Base-by-base conservation (phyloP, 1,140 invertebrate genomes). In the Brachionus rotundiformis region DNA sequence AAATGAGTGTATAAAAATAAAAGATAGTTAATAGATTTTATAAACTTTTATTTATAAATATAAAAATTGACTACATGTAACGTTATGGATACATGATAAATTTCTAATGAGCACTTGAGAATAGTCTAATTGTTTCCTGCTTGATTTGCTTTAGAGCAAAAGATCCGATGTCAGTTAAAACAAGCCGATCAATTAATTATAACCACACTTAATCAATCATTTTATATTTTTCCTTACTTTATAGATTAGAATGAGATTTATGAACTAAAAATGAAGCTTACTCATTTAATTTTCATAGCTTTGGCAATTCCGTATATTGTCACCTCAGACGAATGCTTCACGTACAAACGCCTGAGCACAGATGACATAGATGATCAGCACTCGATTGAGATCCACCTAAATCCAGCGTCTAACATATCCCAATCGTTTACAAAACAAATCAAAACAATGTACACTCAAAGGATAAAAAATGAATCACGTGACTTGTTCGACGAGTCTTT, bases 221-320 rank as follows among this genome's bases (percentile, higher is more conserved):
- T 41, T 41, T 41, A 39, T 10, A 3, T 39, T 8, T 39, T 10
- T 8, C 3, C 0, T 41, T 13, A 2, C 29, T 31, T n/a, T 63
- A 13, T 63, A 63, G 61, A 63, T 4, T 63, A 63, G 61, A 63
- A 63, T 63, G 61, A 63, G 25, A 63, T 63, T 27, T 63, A 63
- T 63, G 61, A 29, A 63, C 29, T 63, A 33, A 63, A 63, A 63
- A 63, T 29, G 29, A 63, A 29, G 25, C 11, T 16, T n/a, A 29
- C 6, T 63, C 25, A 27, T 27, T 1, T 31, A n/a, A 33, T 63
- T 23, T 63, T 63, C 27, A 10, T 63, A 29, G 6, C 25, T 29
- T 63, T 63, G 29, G 13, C 61, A 63, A 29, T 63, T 29, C 8
- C 27, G 11, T 29, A 33, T 63, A 29, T 63, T 13, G 61, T 63